Percentiles rank a stretch among this genome's conserved stretches.
phyloP scores from a whole-genome alignment of 1,140 invertebrate species.

The Pemphigus obesinymphae region DNA sequence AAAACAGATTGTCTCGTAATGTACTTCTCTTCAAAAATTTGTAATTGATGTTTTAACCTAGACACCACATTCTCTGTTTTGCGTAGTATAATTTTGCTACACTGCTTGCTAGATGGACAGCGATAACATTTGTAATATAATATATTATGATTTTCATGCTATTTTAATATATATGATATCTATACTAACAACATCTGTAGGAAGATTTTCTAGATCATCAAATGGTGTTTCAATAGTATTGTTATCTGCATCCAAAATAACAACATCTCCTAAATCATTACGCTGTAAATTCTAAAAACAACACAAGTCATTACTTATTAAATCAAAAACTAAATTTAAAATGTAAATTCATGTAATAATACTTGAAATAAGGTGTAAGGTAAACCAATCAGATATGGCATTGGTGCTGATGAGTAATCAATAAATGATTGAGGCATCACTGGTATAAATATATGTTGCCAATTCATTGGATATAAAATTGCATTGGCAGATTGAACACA shows the following conservation, averaged over 20 bases:
- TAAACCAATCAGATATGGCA: constrained; percentile 93
- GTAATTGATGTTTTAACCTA: too few relatives aligned
- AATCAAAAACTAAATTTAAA: neutral
- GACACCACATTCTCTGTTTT: too few relatives aligned
- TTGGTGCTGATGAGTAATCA: constrained; percentile 87
- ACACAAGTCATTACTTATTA: neutral
- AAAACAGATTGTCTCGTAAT: too few relatives aligned
- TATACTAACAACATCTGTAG: constrained; percentile 68
- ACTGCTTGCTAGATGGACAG: too few relatives aligned
- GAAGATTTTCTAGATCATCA: constrained; percentile 79
- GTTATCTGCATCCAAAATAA: constrained; percentile 83
- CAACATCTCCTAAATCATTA: constrained; percentile 82
- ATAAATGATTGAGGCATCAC: constrained; percentile 75
- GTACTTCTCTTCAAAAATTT: too few relatives aligned
- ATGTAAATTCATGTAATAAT: constrained; percentile 43
- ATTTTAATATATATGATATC: too few relatives aligned
- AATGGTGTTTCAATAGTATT: constrained; percentile 81
- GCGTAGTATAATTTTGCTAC: too few relatives aligned
- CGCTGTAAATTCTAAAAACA: constrained; percentile 61
- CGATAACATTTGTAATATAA: too few relatives aligned
- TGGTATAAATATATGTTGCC: constrained; percentile 97
- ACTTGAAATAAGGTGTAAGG: constrained; percentile 77
- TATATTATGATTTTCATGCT: too few relatives aligned
- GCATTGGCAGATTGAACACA: constrained; percentile 91
- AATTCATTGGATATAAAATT: constrained; percentile 93